Conservation (phyloP, 2,113 vertebrate genomes). For the Cyprinodon variegatus region DNA sequence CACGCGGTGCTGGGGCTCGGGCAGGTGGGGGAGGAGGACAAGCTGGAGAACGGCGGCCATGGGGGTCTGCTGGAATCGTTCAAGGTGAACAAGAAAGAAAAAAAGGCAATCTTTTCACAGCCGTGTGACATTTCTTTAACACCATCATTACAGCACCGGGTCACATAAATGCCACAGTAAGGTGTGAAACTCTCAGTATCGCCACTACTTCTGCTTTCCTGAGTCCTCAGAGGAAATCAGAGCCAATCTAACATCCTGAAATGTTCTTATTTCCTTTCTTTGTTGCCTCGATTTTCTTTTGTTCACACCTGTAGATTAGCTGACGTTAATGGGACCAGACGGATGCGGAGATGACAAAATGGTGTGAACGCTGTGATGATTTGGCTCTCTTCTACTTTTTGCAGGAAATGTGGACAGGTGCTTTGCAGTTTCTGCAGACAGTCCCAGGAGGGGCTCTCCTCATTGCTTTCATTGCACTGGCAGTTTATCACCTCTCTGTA, state of each 20-base stretch:
- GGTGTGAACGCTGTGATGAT: conserved; percentile 28
- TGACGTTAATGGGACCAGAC: neutral
- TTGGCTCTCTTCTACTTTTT: conserved; percentile 60
- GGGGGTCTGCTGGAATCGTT: conserved; percentile 93
- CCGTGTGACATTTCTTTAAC: conserved; percentile 45
- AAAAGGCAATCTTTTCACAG: conserved; percentile 12
- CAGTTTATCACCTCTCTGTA: conserved; percentile 61
- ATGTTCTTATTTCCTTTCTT: neutral
- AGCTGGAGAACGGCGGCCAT: conserved; percentile 88
- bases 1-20: conserved; percentile 89
- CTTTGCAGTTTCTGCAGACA: conserved; percentile 55
- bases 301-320: neutral
- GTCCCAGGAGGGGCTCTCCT: conserved; percentile 68
- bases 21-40: conserved; percentile 87
- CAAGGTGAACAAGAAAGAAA: conserved; percentile 84
- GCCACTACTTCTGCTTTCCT: neutral
- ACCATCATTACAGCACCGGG: neutral
- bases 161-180: conserved; percentile 41
- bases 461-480: conserved; percentile 59
- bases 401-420: conserved; percentile 68
- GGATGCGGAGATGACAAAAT: neutral
- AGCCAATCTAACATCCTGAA: neutral
- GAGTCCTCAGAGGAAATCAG: neutral
- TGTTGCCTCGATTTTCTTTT: neutral
- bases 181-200: conserved; percentile 4